Evolutionary conservation across 2,113 vertebrate genomes (phyloP).

Genomic region (Leucosticte australis): DNA sequence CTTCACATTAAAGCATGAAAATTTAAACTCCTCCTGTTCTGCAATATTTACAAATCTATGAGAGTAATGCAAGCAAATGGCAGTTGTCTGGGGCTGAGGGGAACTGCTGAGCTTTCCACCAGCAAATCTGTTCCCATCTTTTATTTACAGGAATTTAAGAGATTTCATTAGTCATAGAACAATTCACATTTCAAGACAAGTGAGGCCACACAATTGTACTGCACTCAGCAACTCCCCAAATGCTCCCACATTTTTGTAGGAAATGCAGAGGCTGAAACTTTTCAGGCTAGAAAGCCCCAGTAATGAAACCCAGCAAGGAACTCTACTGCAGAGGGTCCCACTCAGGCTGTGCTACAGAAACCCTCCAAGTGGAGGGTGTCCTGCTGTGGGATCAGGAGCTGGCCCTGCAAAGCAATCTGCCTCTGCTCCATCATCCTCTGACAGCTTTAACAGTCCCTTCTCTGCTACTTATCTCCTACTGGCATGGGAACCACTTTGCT

Average conservation of each 20-base stretch:
- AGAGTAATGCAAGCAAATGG: not conserved
- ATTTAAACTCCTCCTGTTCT: not conserved
- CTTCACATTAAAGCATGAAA: conserved; percentile 2
- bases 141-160: conserved; percentile 7
- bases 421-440: not conserved
- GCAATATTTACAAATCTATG: conserved; percentile 14
- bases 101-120: not conserved
- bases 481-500: not conserved
- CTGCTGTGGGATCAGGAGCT: not conserved
- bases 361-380: not conserved
- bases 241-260: not conserved
- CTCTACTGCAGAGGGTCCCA: not conserved
- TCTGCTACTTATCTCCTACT: not conserved
- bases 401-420: not conserved
- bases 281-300: not conserved
- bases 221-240: not conserved
- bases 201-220: not conserved
- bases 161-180: not conserved
- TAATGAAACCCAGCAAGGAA: not conserved
- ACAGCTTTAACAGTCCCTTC: not conserved
- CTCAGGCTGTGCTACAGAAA: not conserved
- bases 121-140: not conserved
- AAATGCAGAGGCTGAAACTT: not conserved
- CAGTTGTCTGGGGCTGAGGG: not conserved
- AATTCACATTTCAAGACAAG: not conserved